A percentile compares a stretch with the other conserved stretches of the same genome.
These are phyloP conservation scores for Periophthalmus magnuspinnatus DNA, from an alignment of 2,797 vertebrate genomes.

Conservation along the genomic window DNA sequence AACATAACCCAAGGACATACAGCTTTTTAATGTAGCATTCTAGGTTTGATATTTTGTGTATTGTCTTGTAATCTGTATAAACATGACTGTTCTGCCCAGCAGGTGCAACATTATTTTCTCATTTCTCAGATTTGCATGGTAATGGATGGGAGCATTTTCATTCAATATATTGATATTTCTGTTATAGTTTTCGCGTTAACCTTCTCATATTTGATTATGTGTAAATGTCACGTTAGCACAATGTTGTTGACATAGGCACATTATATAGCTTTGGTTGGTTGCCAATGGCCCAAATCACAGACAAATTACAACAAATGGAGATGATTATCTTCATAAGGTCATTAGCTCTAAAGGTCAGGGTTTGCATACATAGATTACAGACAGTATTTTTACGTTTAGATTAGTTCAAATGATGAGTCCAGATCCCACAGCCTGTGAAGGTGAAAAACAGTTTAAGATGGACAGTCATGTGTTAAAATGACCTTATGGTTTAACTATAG, in stretches of 20 bases:
- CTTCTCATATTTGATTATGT: constrained; percentile 24
- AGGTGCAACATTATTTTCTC: neutral
- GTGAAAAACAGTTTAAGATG: neutral
- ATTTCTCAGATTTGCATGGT: neutral
- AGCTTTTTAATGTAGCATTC: too few species aligned
- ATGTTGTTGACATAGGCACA: constrained; percentile 18
- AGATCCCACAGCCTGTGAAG: neutral
- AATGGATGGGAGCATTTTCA: neutral
- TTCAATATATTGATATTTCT: constrained; percentile 12
- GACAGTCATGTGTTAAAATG: neutral
- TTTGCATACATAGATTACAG: constrained; percentile 20
- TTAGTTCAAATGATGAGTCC: neutral
- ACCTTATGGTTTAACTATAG: neutral
- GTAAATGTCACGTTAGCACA: constrained; percentile 30
- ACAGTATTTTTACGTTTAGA: neutral
- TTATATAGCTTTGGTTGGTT: constrained; percentile 24
- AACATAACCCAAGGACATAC: neutral
- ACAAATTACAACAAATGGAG: constrained; percentile 11
- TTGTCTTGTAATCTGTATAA: neutral
- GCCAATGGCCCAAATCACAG: constrained; percentile 1
- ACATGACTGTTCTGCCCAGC: too few species aligned
- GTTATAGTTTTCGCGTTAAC: constrained; percentile 24
- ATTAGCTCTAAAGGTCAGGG: constrained; percentile 32
- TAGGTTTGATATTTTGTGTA: neutral
- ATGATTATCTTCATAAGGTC: constrained; percentile 10